These are phyloP conservation scores for Phataginus tetradactyla DNA, from an alignment of 2,797 vertebrate species.

Conservation along the genomic window DNA sequence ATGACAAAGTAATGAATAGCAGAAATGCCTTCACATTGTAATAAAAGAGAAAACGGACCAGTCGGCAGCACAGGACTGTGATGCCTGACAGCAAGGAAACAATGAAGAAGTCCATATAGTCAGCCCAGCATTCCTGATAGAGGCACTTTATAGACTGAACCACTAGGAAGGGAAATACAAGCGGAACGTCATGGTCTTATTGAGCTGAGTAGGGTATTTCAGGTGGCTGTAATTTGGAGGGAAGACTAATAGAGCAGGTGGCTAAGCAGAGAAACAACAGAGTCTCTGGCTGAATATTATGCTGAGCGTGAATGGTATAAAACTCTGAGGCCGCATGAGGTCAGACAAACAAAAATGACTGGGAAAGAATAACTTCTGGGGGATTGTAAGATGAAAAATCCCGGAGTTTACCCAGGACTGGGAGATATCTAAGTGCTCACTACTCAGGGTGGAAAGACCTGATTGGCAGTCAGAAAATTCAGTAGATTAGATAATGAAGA, in stretches of 20 bases:
- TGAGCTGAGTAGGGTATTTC: background rate
- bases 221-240: background rate
- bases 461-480: background rate
- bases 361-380: background rate
- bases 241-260: background rate
- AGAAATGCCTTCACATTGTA: background rate
- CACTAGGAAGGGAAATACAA: background rate
- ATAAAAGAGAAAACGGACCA: background rate
- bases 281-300: background rate
- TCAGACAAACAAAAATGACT: background rate
- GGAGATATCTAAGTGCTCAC: background rate
- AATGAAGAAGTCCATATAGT: background rate
- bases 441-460: background rate
- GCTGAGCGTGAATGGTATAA: background rate
- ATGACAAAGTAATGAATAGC: background rate
- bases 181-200: background rate
- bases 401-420: background rate
- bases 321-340: background rate
- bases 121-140: background rate
- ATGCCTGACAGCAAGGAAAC: background rate
- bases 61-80: background rate
- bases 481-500: background rate
- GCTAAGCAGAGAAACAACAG: background rate
- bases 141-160: background rate
- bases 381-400: background rate